These are phyloP conservation scores for Gnathonemus longibarbis DNA, from an alignment of 2,113 vertebrate genomes.

Conservation along the genomic window DNA sequence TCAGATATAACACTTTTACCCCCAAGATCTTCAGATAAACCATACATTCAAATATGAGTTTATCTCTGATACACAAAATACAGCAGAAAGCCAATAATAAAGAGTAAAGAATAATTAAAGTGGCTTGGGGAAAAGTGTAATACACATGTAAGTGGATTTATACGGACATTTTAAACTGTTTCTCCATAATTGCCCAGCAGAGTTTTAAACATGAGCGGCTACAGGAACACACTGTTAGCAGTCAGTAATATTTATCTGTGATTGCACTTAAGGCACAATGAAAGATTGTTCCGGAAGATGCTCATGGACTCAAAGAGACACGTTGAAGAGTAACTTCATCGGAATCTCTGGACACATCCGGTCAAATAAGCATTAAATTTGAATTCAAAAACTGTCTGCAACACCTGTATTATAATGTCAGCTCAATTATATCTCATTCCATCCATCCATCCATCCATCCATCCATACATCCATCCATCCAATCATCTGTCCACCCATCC, in stretches of 20 bases:
- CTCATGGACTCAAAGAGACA: not conserved
- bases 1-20: not conserved
- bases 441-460: not conserved
- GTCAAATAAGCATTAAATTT: not conserved
- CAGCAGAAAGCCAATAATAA: not conserved
- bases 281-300: not conserved
- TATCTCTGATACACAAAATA: not conserved
- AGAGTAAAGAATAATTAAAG: not conserved
- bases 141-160: not conserved
- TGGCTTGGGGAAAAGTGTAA: not conserved
- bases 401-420: not conserved
- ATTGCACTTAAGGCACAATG: not conserved
- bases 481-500: not conserved
- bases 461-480: not conserved
- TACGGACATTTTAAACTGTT: not conserved
- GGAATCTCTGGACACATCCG: not conserved
- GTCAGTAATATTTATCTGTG: not conserved
- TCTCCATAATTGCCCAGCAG: not conserved
- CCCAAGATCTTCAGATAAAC: not conserved
- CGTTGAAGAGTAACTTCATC: not conserved
- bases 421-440: not conserved
- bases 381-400: not conserved
- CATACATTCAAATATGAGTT: no score
- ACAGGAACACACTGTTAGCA: not conserved
- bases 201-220: not conserved